These are phyloP conservation scores for Tyrannus savana DNA, from an alignment of 2,113 vertebrate genomes.

Conservation along the genomic window DNA sequence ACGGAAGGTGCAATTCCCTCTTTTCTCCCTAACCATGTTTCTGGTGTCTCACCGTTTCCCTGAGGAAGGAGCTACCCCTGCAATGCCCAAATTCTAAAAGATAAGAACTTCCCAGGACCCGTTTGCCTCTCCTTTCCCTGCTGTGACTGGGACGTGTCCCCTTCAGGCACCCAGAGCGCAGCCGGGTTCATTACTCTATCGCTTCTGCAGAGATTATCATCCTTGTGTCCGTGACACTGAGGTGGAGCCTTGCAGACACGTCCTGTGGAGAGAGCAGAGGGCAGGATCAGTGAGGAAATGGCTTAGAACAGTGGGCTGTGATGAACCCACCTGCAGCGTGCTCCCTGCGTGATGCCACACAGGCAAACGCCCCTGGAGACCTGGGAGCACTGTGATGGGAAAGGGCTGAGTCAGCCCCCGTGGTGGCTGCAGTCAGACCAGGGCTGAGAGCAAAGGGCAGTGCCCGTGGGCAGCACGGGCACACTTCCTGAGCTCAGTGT, in stretches of 20 bases:
- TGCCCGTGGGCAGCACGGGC: background rate
- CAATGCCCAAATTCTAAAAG: background rate
- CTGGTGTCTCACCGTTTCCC: background rate
- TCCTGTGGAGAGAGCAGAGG: background rate
- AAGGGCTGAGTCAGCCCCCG: background rate
- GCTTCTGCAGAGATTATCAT: constrained; percentile 16
- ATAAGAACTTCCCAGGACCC: accelerated
- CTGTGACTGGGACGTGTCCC: accelerated
- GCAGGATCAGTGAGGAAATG: accelerated
- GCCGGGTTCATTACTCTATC: background rate
- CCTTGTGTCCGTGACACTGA: background rate
- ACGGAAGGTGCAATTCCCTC: background rate
- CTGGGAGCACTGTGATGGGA: accelerated
- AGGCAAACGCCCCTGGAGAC: accelerated
- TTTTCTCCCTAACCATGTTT: accelerated
- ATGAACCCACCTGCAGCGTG: accelerated
- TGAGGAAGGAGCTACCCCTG: background rate
- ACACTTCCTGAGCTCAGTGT: accelerated
- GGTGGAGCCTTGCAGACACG: background rate
- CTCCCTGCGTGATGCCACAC: accelerated
- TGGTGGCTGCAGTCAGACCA: accelerated
- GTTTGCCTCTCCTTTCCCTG: background rate
- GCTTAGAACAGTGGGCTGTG: accelerated
- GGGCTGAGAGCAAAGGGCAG: background rate
- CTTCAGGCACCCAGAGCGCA: accelerated